phyloP scores from a whole-genome alignment of 1,140 invertebrate genomes.

The Camponotus floridanus region DNA sequence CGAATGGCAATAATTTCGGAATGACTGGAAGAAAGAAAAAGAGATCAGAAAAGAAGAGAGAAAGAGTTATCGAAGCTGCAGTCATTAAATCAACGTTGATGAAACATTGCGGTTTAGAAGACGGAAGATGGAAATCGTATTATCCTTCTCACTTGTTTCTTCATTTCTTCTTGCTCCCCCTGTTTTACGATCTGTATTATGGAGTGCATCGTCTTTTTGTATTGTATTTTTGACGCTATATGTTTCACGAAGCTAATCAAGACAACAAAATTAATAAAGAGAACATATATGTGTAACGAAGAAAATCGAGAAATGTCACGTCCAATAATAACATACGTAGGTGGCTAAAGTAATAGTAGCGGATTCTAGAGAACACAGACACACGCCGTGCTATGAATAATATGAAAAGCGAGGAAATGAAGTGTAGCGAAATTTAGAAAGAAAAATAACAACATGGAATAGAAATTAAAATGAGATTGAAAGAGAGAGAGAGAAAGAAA shows the following conservation, averaged over 20 bases:
- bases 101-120: not conserved
- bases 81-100: not conserved
- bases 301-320: conserved; percentile 1
- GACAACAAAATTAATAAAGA: conserved; percentile 19
- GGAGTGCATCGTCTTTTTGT: conserved; percentile 2
- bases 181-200: conserved; percentile 6
- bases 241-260: conserved; percentile 22
- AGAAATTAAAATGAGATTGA: not conserved
- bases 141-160: conserved; percentile 8
- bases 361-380: conserved; percentile 55
- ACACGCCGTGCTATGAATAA: conserved; percentile 44
- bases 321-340: conserved; percentile 24
- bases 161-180: conserved; percentile 33
- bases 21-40: conserved; percentile 86
- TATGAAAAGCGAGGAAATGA: conserved; percentile 30
- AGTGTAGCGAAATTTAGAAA: not conserved
- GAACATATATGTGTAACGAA: conserved; percentile 11
- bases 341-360: conserved; percentile 30
- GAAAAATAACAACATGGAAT: not conserved
- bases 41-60: conserved; percentile 49
- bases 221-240: conserved; percentile 7
- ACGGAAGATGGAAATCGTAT: not conserved
- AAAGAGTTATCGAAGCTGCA: not conserved
- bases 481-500: no score
- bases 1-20: conserved; percentile 88